Conservation (phyloP, 2,888 invertebrate species). For the Lithophane ornitopus region DNA sequence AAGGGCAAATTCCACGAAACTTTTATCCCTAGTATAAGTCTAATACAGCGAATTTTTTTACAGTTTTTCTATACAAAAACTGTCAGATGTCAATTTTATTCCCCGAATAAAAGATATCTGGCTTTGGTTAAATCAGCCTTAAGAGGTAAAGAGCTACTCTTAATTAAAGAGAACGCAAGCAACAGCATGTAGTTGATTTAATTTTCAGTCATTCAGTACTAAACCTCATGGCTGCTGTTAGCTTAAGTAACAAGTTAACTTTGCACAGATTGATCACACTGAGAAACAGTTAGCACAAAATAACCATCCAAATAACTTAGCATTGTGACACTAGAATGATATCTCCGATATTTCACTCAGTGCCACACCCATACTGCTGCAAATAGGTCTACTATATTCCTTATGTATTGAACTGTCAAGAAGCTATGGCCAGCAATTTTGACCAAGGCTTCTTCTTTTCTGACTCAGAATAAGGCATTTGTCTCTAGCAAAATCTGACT, state of each 20-base stretch:
- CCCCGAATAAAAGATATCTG: no score
- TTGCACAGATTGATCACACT: background rate
- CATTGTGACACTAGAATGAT: background rate
- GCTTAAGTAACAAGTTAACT: background rate
- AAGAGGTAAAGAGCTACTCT: background rate
- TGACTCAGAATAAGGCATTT: background rate
- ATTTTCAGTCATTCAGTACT: background rate
- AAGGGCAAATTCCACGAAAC: no score
- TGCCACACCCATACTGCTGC: background rate
- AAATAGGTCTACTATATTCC: background rate
- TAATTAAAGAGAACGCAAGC: background rate
- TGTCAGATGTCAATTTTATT: no score
- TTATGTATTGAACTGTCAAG: background rate
- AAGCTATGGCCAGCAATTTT: background rate
- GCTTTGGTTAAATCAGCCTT: no score
- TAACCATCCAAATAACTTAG: background rate
- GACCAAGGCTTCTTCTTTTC: no score
- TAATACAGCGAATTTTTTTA: no score
- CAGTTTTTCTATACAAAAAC: no score
- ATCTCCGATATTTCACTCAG: background rate
- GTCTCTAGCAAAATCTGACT: background rate
- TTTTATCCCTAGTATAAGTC: no score
- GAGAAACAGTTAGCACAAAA: slow-evolving; percentile 1
- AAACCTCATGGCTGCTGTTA: background rate
- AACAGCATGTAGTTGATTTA: background rate